Evolutionary conservation across 1,140 invertebrate species (phyloP), one percentile per base, ranked within the genome.

Genomic region (Ooceraea biroi): DNA sequence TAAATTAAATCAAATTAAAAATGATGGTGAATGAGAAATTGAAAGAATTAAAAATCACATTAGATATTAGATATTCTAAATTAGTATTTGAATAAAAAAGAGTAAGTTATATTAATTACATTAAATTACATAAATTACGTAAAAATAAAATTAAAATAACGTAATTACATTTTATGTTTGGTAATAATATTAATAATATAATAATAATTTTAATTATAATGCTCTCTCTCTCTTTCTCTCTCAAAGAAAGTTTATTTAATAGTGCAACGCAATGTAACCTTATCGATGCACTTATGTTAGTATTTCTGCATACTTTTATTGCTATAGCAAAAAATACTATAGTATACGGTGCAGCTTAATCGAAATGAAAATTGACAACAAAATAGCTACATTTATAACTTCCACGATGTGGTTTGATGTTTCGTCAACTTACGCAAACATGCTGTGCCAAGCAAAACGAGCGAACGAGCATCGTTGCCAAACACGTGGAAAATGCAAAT

Each of bases 341-440:
- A n/a, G n/a, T n/a, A n/a, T n/a, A n/a, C 17, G 11, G 11, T n/a
- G 30, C 36, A 22, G 0, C 36, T 78, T 57, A 78, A 52, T 14
- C 36, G 4, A 12, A 46, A 78, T 78, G 41, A 57, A 58, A 85
- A 82, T 87, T 89, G 80, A 80, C 72, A 87, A 30, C 66, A 17
- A 7, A 57, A 50, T 65, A 84, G 80, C 44, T 87, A 66, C 86
- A 66, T 87, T 72, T 71, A 71, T 46, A 87, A 84, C 52, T 82
- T 87, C 50, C 30, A 46, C 25, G 36, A 30, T 41, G 22, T 61
- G 65, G 46, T 17, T 87, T 44, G 85, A 58, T 66, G 41, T 83
- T 55, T 44, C 63, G 80, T 71, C 78, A 87, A 77, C 57, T 87
- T 87, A 87, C 50, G 80, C 72, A 86, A 87, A 87, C 80, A 50